phyloP scores from a whole-genome alignment of 2,888 invertebrate species.

The Spodoptera picta region DNA sequence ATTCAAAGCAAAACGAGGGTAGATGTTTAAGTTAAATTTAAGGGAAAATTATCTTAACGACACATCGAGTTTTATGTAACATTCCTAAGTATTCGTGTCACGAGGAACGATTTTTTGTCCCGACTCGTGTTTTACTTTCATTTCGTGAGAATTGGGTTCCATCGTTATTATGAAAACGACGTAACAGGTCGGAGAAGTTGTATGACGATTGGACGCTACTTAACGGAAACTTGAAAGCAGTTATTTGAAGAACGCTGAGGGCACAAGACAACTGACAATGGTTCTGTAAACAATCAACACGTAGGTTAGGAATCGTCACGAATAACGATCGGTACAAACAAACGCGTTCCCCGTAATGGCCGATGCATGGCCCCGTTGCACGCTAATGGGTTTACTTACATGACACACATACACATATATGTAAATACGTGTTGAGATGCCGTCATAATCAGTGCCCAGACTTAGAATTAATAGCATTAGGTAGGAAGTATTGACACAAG shows the following conservation, averaged over 20 bases:
- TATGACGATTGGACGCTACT: conserved; percentile 14
- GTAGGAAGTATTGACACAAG: too few relatives aligned
- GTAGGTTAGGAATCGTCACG: conserved; percentile 36
- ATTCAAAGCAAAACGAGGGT: neutral
- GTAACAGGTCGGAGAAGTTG: conserved; percentile 22
- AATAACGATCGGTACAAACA: conserved; percentile 63
- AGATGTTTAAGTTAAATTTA: neutral
- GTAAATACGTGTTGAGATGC: conserved; percentile 22
- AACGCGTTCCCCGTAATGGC: conserved; percentile 73
- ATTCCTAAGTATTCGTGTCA: conserved; percentile 6
- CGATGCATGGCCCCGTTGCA: conserved; percentile 71
- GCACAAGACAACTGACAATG: conserved; percentile 46
- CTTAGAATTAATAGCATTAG: neutral
- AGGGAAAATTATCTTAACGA: neutral
- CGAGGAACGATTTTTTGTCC: conserved; percentile 10
- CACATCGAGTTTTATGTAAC: conserved; percentile 1
- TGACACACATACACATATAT: conserved; percentile 36
- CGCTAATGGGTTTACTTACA: conserved; percentile 71
- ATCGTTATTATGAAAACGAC: conserved; percentile 6
- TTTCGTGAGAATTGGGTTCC: conserved; percentile 36
- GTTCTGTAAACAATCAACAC: conserved; percentile 68
- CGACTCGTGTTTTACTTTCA: conserved; percentile 14
- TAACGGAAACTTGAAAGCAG: conserved; percentile 39
- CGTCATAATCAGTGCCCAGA: conserved; percentile 12
- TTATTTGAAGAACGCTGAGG: conserved; percentile 67